These are phyloP conservation scores for Drosophila seclusa DNA, from an alignment of 2,888 invertebrate species.

Conservation along the genomic window DNA sequence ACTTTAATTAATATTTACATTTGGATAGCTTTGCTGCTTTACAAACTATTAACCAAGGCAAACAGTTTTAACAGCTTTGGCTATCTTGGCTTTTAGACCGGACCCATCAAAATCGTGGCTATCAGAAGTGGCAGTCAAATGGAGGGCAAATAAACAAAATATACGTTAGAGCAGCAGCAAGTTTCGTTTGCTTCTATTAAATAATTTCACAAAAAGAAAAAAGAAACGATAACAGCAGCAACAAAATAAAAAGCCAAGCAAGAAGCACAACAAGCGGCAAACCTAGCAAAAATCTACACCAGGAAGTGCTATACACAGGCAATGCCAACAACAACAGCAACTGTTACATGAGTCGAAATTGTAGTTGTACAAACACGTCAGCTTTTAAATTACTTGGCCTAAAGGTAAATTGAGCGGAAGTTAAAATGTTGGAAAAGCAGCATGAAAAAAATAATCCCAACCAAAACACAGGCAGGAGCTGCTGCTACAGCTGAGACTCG, in stretches of 20 bases:
- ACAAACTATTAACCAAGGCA: conserved; percentile 73
- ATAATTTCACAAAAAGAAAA: conserved; percentile 50
- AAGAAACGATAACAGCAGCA: conserved; percentile 29
- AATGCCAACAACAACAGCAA: conserved; percentile 71
- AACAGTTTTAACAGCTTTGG: conserved; percentile 79
- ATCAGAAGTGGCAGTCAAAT: conserved; percentile 57
- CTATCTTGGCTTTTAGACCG: conserved; percentile 67
- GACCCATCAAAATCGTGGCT: conserved; percentile 58
- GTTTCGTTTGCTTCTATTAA: conserved; percentile 62
- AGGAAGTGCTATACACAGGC: conserved; percentile 79
- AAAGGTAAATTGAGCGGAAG: conserved; percentile 83
- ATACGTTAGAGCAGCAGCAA: conserved; percentile 53
- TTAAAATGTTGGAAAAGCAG: conserved; percentile 81
- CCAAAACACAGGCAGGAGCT: conserved; percentile 49
- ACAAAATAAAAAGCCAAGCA: conserved; percentile 37
- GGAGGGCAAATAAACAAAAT: conserved; percentile 78
- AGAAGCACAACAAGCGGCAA: conserved; percentile 67
- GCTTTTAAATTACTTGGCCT: conserved; percentile 84
- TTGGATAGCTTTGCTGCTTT: conserved; percentile 52
- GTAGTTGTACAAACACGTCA: conserved; percentile 83
- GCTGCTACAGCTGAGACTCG: conserved; percentile 26
- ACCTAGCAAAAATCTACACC: conserved; percentile 77
- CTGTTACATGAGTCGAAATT: conserved; percentile 81
- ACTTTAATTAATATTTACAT: conserved; percentile 81
- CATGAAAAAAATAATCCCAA: conserved; percentile 62